Evolutionary conservation across 1,140 invertebrate genomes (phyloP).

Genomic region (Camponotus vicinus): DNA sequence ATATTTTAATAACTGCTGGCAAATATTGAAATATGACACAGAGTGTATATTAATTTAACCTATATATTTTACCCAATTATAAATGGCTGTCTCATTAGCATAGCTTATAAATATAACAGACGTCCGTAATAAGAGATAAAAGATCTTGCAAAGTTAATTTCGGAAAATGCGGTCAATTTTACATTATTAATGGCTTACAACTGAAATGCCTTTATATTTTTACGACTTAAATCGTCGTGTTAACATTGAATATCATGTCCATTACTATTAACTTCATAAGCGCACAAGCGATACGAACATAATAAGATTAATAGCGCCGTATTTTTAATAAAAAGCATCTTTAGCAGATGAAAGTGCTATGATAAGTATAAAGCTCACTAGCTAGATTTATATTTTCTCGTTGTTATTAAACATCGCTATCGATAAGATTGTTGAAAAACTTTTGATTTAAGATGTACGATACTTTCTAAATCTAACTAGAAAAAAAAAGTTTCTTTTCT

Average conservation of each 20-base stretch:
- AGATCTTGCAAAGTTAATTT: not conserved
- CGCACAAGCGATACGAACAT: too few relatives aligned
- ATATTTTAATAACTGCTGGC: too few relatives aligned
- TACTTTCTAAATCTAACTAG: not conserved
- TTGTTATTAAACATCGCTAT: not conserved
- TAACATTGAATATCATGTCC: not conserved
- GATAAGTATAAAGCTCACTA: not conserved
- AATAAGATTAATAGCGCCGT: too few relatives aligned
- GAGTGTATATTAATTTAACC: too few relatives aligned
- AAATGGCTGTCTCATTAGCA: too few relatives aligned
- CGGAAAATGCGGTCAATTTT: too few relatives aligned
- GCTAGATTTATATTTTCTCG: not conserved
- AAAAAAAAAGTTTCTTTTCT: not conserved
- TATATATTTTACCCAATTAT: too few relatives aligned
- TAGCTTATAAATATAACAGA: too few relatives aligned
- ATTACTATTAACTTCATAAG: not conserved
- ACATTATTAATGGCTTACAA: not conserved
- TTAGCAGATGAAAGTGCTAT: not conserved
- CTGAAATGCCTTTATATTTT: not conserved
- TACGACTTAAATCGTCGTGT: not conserved
- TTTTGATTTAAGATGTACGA: not conserved
- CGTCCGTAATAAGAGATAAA: too few relatives aligned
- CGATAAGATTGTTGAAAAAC: not conserved
- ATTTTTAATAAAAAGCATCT: too few relatives aligned
- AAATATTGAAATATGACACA: too few relatives aligned